Percentiles rank a stretch among this genome's conserved stretches.
Conservation (phyloP, 2,113 vertebrate species). For the Perca fluviatilis region DNA sequence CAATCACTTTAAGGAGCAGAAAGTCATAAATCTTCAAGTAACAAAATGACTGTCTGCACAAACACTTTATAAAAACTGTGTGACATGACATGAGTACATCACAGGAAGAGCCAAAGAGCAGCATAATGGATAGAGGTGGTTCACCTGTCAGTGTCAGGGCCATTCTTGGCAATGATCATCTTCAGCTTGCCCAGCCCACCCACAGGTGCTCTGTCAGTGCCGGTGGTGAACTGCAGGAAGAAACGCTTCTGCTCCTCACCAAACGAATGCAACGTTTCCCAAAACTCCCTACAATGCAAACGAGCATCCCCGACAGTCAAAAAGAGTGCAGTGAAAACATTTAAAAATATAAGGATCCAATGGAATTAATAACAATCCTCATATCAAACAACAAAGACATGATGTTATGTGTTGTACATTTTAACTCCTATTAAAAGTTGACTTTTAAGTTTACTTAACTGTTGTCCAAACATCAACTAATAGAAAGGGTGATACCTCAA, state of each 20-base stretch:
- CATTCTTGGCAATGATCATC: conserved; percentile 99
- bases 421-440: too few species aligned
- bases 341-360: neutral
- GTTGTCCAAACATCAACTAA: too few species aligned
- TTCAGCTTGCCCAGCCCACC: conserved; percentile 98
- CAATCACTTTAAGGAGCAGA: too few species aligned
- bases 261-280: conserved; percentile 98
- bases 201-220: conserved; percentile 97
- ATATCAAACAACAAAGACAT: too few species aligned
- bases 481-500: too few species aligned
- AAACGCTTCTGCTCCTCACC: conserved; percentile 97
- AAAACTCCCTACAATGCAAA: conserved; percentile 90
- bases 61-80: too few species aligned
- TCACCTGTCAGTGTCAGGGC: conserved; percentile 97
- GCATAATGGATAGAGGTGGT: neutral
- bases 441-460: too few species aligned
- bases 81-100: too few species aligned
- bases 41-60: too few species aligned
- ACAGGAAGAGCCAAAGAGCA: neutral
- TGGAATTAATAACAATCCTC: neutral
- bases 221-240: conserved; percentile 98
- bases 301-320: neutral
- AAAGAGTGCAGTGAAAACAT: neutral
- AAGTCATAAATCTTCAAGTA: too few species aligned
- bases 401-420: too few species aligned